Evolutionary conservation across 2,888 invertebrate genomes (phyloP), one percentile per base, ranked within the genome.

Genomic region (Trachelus tabidus): DNA sequence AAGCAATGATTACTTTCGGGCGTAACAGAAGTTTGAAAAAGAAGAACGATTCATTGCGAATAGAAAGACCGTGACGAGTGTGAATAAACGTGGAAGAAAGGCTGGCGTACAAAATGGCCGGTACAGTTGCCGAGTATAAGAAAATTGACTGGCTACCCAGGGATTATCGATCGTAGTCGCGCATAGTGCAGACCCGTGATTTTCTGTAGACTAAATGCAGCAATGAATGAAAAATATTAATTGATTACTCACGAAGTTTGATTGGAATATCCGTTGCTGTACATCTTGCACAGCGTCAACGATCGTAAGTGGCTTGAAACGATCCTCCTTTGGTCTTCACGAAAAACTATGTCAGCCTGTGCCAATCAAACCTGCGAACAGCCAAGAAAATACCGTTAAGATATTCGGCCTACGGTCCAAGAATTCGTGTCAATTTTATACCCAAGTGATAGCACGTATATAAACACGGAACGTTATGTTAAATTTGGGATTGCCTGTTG

Each of bases 241-340:
- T 76, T 71, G n/a, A 73, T 79, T 82, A 88, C 90, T 87, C 83
- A 91, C 91, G 90, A 89, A 83, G 87, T 88, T 84, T 90, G 90
- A 87, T 87, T 88, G 84, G 88, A 86, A 85, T 90, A 91, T 83
- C 87, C 87, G 86, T 88, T 90, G 84, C 81, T 88, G 83, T 90
- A 90, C 91, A 91, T 91, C 80, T 85, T 80, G 83, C 81, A 83
- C 80, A 79, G 76, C 80, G 56, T 56, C 56, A 56, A 56, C 56
- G 56, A 56, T 56, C 56, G 56, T 56, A 56, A 56, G 56, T 56
- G 23, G 56, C 56, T 56, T 56, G 56, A 56, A 56, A 56, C 56
- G 56, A 23, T 56, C 56, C 56, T 56, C 56, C 56, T 56, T 56
- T 56, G 23, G 56, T 56, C 9, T 56, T 56, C 56, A 79, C 78